A percentile compares a stretch with the other conserved stretches of the same genome.
These are phyloP conservation scores for Butorides virescens DNA, from an alignment of 2,113 vertebrate genomes.

Conservation along the genomic window DNA sequence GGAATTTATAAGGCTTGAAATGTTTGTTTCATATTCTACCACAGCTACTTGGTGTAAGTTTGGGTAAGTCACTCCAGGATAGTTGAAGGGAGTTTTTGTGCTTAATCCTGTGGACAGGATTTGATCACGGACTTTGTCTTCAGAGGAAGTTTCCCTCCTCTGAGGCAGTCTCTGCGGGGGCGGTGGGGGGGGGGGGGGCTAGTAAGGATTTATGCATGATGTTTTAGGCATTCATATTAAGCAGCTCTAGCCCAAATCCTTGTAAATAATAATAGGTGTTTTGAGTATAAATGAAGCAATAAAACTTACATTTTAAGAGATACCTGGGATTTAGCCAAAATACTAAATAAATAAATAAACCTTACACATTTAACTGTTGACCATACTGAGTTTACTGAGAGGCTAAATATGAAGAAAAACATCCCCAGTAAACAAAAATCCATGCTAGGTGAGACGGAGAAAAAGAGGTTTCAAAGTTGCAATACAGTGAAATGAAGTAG, in stretches of 20 bases:
- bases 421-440: neutral
- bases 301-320: constrained; percentile 33
- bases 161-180: neutral
- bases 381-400: neutral
- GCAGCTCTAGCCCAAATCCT: neutral
- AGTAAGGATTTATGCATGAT: neutral
- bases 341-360: neutral
- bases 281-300: neutral
- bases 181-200: neutral
- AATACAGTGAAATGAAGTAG: neutral
- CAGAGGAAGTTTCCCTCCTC: neutral
- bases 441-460: neutral
- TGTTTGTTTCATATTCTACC: neutral
- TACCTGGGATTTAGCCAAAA: neutral
- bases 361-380: neutral
- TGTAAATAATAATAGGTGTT: constrained; percentile 34
- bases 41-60: neutral
- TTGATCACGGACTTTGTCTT: neutral
- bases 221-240: neutral
- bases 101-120: neutral
- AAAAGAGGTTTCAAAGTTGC: neutral
- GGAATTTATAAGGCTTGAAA: neutral
- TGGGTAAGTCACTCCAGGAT: neutral
- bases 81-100: neutral
- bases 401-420: neutral